Conservation (phyloP, 2,888 invertebrate species). For the Leucophenga montana region DNA sequence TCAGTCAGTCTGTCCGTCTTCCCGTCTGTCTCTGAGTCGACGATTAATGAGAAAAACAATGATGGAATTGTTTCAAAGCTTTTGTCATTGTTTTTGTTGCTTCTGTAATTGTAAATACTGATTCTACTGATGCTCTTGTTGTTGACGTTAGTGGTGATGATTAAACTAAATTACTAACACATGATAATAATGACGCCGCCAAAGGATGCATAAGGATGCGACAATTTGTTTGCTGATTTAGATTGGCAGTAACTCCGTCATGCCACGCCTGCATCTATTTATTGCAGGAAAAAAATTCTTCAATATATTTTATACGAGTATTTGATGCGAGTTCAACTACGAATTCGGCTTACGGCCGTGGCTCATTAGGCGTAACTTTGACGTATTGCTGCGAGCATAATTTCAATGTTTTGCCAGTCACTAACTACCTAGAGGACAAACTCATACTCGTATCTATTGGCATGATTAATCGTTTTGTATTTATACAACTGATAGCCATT, state of each 20-base stretch:
- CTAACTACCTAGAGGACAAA: not conserved
- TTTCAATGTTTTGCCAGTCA: not conserved
- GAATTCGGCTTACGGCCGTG: no score
- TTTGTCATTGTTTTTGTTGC: slow-evolving; percentile 7
- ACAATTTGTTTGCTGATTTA: no score
- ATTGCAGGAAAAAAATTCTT: not conserved
- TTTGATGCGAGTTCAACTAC: no score
- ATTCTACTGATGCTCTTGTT: not conserved
- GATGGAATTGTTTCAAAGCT: slow-evolving; percentile 1
- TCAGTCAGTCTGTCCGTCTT: not conserved
- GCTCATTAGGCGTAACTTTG: not conserved
- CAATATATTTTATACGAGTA: not conserved
- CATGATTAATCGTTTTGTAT: slow-evolving; percentile 63
- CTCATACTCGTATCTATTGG: slow-evolving; percentile 44
- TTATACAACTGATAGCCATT: slow-evolving; percentile 5
- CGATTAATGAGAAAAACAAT: slow-evolving; percentile 18
- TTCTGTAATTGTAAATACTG: slow-evolving; percentile 1
- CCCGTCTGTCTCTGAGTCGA: not conserved
- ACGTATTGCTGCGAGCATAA: not conserved
- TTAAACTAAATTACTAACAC: slow-evolving; percentile 33
- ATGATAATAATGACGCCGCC: slow-evolving; percentile 13
- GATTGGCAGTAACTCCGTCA: slow-evolving; percentile 53
- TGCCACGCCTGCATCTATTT: no score
- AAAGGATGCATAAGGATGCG: not conserved
- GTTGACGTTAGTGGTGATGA: slow-evolving; percentile 13